Evolutionary conservation across 2,113 vertebrate species (phyloP).

Genomic region (Pampusana beccarii): DNA sequence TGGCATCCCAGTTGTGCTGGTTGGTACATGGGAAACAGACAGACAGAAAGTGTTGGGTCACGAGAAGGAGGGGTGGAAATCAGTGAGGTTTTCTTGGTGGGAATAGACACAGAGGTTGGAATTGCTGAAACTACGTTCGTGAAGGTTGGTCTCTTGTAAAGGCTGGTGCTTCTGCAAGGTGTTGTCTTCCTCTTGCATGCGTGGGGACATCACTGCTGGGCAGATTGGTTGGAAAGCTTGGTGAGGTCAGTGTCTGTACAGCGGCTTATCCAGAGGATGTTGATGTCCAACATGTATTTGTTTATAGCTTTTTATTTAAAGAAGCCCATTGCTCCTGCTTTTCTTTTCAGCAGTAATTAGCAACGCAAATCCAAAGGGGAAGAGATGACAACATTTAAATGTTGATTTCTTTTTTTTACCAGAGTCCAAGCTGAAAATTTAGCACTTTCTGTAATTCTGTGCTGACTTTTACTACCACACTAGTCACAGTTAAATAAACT

Average conservation of each 20-base stretch:
- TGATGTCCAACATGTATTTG: background rate
- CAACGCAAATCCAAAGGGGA: background rate
- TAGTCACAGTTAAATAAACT: background rate
- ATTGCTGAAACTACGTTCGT: fast-evolving
- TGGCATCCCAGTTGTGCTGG: background rate
- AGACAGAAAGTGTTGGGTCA: background rate
- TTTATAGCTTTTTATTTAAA: background rate
- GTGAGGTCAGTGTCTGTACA: background rate
- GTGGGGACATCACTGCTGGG: fast-evolving
- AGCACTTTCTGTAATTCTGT: background rate
- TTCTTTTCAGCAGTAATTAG: background rate
- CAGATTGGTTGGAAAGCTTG: background rate
- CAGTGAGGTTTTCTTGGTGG: background rate
- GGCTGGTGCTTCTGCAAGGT: background rate
- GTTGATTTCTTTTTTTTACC: background rate
- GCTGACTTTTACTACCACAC: background rate
- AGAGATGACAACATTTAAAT: background rate
- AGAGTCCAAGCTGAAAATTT: background rate
- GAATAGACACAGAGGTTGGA: background rate
- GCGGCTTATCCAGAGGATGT: background rate
- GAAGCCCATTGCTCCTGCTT: background rate
- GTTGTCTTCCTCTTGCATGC: background rate
- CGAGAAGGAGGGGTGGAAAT: background rate
- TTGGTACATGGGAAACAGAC: fast-evolving
- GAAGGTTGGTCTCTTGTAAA: background rate